Percentiles rank a stretch among this genome's conserved stretches.
Conservation (phyloP, 1,140 invertebrate species). For the Lamellibrachia luymesi region DNA sequence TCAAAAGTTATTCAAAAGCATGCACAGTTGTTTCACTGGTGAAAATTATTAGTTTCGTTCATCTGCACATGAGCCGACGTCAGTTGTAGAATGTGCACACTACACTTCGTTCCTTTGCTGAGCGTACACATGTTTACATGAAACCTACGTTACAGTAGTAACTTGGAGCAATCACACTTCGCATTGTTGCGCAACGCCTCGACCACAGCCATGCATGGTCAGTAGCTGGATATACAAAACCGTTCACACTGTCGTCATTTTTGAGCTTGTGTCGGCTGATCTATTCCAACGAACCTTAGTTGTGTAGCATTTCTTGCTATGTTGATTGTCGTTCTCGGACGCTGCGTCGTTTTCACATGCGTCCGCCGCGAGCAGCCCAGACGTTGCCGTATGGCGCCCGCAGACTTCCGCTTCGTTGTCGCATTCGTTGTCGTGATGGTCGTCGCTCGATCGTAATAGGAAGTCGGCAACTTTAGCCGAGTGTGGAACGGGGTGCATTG, state of each 20-base stretch:
- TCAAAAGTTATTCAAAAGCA: neutral
- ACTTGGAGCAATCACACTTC: neutral
- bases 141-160: too few relatives aligned
- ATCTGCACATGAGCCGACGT: neutral
- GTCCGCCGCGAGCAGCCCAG: neutral
- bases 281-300: neutral
- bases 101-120: neutral
- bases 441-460: neutral
- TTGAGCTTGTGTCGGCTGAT: neutral
- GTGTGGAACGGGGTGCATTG: neutral
- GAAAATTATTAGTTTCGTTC: neutral
- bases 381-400: neutral
- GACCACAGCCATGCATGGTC: neutral
- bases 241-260: neutral
- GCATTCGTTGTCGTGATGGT: neutral
- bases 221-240: neutral
- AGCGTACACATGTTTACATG: neutral
- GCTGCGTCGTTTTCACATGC: neutral
- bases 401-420: neutral
- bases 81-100: neutral
- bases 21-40: neutral
- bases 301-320: neutral
- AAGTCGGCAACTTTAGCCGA: conserved; percentile 1
- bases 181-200: neutral
- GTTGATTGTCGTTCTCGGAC: neutral